Evolutionary conservation across 2,888 invertebrate genomes (phyloP).

Genomic region (Rhagonycha fulva): DNA sequence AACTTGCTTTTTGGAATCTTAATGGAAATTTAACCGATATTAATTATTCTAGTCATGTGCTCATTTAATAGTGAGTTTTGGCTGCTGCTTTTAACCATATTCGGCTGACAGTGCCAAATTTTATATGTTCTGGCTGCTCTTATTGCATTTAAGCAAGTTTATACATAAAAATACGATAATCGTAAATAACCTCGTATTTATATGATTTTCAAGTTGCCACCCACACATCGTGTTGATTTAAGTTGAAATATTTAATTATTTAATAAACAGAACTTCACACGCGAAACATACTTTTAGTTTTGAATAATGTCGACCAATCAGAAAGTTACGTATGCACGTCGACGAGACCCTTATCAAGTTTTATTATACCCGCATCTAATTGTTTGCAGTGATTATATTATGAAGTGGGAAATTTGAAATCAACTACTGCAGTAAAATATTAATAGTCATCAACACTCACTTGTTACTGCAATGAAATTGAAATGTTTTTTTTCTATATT

Average conservation of each 20-base stretch:
- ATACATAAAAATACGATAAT: background rate
- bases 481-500: background rate
- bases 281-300: background rate
- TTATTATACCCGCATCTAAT: constrained; percentile 27
- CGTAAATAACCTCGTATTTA: background rate
- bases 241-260: background rate
- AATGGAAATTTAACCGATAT: background rate
- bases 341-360: constrained; percentile 26
- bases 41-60: constrained; percentile 4
- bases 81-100: background rate
- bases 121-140: background rate
- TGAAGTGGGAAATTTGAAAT: constrained; percentile 18
- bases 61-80: background rate
- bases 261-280: background rate
- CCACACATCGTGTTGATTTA: background rate
- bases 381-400: constrained; percentile 21
- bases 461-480: background rate
- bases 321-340: constrained; percentile 15
- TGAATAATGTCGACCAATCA: constrained; percentile 15
- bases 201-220: background rate
- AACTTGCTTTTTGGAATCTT: background rate
- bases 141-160: background rate
- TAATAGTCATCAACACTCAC: background rate
- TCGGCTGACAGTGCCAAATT: background rate
- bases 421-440: constrained; percentile 8